These are phyloP conservation scores for human DNA, from an alignment of 2,113 vertebrate species.

Conservation along the genomic window GRCh38 chr3:44261001-44261500, in stretches of 20 bases:
- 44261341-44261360: no score
- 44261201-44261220: background rate
- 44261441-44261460: no score
- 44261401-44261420: no score
- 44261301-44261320: no score
- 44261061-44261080: background rate
- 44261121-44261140: background rate
- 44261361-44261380: no score
- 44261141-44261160: background rate
- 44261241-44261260: background rate
- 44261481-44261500: no score
- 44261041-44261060: background rate
- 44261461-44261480: no score
- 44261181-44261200: background rate
- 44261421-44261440: no score
- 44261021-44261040: background rate
- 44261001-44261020: background rate
- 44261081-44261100: background rate
- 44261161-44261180: constrained; percentile 9
- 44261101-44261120: background rate
- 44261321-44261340: no score
- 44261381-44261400: no score
- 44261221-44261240: constrained; percentile 7
- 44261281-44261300: no score
- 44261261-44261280: background rate